Evolutionary conservation across 2,113 vertebrate species (phyloP).

Genomic region (Apeltes quadracus): DNA sequence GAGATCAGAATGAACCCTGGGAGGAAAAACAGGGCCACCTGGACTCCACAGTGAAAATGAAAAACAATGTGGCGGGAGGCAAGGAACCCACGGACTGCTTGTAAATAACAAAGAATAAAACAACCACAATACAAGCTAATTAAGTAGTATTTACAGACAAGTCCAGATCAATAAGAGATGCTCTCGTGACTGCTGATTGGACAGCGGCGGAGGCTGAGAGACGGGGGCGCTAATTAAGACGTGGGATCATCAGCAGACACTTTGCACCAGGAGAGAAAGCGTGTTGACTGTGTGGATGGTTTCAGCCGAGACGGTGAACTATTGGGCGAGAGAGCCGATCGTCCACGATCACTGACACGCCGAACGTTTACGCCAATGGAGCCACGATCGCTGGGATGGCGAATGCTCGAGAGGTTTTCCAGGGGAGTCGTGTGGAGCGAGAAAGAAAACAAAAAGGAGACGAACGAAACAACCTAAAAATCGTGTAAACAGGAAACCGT

Average conservation of each 20-base stretch:
- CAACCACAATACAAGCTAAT: constrained; percentile 65
- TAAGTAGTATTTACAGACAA: constrained; percentile 74
- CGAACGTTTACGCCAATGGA: constrained; percentile 31
- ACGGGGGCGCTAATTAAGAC: constrained; percentile 44
- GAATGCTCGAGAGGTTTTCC: constrained; percentile 43
- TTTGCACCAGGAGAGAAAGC: constrained; percentile 38
- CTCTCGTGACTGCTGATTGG: constrained; percentile 26
- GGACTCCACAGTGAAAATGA: constrained; percentile 53
- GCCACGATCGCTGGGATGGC: constrained; percentile 34
- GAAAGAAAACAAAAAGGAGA: constrained; percentile 61
- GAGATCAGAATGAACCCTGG: constrained; percentile 29
- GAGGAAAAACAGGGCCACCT: constrained; percentile 35
- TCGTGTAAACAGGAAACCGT: constrained; percentile 81
- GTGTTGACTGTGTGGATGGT: constrained; percentile 2
- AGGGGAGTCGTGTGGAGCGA: constrained; percentile 66
- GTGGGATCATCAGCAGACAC: constrained; percentile 20
- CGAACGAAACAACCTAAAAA: constrained; percentile 68
- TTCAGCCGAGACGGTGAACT: constrained; percentile 15
- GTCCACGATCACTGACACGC: constrained; percentile 1
- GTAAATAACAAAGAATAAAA: constrained; percentile 72
- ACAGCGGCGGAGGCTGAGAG: constrained; percentile 20
- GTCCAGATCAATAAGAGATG: constrained; percentile 49
- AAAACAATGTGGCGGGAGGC: constrained; percentile 34
- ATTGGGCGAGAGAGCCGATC: neutral
- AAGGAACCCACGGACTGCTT: constrained; percentile 63